Base-by-base conservation (phyloP, 2,113 vertebrate genomes). In the Chloebia gouldiae region DNA sequence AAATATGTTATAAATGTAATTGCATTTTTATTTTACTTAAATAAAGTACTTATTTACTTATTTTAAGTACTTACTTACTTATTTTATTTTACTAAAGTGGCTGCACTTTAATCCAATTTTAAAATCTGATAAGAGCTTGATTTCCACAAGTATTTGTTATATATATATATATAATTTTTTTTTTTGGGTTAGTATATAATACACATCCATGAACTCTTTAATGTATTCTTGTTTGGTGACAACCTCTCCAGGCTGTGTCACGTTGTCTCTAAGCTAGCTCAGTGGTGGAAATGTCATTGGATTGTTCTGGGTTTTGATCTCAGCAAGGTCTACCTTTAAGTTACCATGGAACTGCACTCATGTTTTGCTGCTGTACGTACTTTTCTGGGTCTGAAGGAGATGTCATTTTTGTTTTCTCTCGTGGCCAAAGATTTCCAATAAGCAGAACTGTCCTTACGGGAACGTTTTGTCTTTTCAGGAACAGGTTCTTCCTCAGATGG, bases 311-410 rank as follows among this genome's bases (percentile, higher is more conserved):
- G 1, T 35, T 91, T 89, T 50, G 31, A 60, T n/a, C n/a, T 78
- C 49, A 78, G 68, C 45, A 84, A 84, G 16, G 17, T 69, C 57
- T 56, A 23, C 33, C 37, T 68, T 88, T 49, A 56, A 19, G 37
- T 31, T 24, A 44, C 24, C 0, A 0, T 9, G 7, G 56, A 88
- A 57, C 40, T 4, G 33, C 45, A 24, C 31, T 44, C 31, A 8
- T 24, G 24, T 64, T 73, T 79, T 90, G 66, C 47, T 65, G 30
- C 77, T 81, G 50, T 51, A 97, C 98, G 0, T 98, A 99, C 99
- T 80, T 96, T 98, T 94, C 94, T 98, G 92, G 99, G 98, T 91
- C 97, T 93, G 97, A 99, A 99, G 37, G 98, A 92, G 82, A 99
- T 98, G 80, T 99, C 79, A 42, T 77, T 76, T 49, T 83, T 97